Evolutionary conservation across 2,797 vertebrate genomes (phyloP), one percentile per base, ranked within the genome.

Genomic region (Sus cebifrons): DNA sequence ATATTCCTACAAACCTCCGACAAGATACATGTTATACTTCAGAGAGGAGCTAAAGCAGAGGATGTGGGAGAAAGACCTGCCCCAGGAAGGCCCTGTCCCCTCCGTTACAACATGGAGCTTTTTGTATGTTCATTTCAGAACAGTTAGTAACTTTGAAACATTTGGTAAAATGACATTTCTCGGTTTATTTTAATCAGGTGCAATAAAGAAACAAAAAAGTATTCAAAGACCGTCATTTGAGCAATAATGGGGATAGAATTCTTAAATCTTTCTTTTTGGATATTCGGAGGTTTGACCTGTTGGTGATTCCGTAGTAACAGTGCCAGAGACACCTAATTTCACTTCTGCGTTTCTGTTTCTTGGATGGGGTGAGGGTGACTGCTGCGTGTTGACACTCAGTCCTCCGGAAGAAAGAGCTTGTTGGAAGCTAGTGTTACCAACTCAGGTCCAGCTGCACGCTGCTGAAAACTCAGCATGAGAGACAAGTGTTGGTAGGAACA

Each of bases 241-340:
- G 6, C 27, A 77, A 32, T 70, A 73, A 65, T 9, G 4, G 32
- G 23, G 62, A 71, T 18, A 71, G 56, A 54, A 23, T 27, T 40
- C 73, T 88, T 70, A 75, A 40, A 16, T 54, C 78, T 89, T 86
- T 89, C 71, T 74, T 68, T 78, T 84, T 86, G 44, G 77, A 21
- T 70, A 71, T 78, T 78, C 17, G 27, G 36, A 64, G 21, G 27
- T 79, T 90, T 18, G n/a, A 74, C 73, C 58, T 93, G 27, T 68
- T 25, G 21, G 20, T n/a, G 58, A 73, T 52, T 56, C 58, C 7
- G 17, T 8, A 29, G 82, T 27, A 81, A 16, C 21, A 49, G 36
- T 18, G 36, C 68, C 52, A 56, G 23, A 86, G 17, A 27, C 60
- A 32, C 12, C n/a, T 10, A 9, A 49, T 60, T 87, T 52, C 82